These are phyloP conservation scores for Cyclophora albipunctata DNA, from an alignment of 2,888 invertebrate species.

Conservation along the genomic window DNA sequence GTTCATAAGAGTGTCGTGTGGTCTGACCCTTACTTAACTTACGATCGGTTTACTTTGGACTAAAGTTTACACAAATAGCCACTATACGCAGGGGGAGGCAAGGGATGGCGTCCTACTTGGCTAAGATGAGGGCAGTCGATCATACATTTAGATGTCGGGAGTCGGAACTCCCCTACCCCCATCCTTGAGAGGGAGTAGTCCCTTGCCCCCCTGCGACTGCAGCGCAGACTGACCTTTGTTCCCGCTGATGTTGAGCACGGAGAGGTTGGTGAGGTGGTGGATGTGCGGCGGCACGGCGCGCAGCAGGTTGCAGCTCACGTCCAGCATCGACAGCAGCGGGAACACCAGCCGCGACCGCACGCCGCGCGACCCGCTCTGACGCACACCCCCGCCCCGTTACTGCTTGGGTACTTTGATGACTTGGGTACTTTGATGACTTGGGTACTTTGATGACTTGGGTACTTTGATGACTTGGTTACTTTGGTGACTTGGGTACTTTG, in stretches of 20 bases:
- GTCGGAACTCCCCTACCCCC: too few relatives aligned
- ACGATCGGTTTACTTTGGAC: background rate
- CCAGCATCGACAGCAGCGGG: constrained; percentile 95
- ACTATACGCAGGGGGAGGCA: too few relatives aligned
- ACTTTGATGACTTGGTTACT: too few relatives aligned
- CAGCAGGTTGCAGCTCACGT: constrained; percentile 89
- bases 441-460: too few relatives aligned
- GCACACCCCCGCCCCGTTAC: background rate
- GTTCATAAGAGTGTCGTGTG: background rate
- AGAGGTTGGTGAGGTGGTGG: constrained; percentile 88
- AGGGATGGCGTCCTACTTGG: too few relatives aligned
- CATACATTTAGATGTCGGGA: too few relatives aligned
- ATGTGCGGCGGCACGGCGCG: constrained; percentile 86
- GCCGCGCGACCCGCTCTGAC: constrained; percentile 49
- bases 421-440: too few relatives aligned
- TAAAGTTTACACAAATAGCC: background rate
- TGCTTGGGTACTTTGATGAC: too few relatives aligned
- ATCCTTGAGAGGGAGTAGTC: too few relatives aligned
- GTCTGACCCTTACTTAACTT: too few relatives aligned
- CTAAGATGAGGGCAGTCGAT: too few relatives aligned
- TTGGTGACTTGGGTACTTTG: too few relatives aligned
- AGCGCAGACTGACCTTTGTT: constrained; percentile 75
- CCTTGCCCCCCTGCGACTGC: background rate
- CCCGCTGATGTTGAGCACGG: constrained; percentile 94
- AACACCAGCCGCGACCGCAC: constrained; percentile 84